Evolutionary conservation across 2,888 invertebrate species (phyloP).

Genomic region (Sesia apiformis): DNA sequence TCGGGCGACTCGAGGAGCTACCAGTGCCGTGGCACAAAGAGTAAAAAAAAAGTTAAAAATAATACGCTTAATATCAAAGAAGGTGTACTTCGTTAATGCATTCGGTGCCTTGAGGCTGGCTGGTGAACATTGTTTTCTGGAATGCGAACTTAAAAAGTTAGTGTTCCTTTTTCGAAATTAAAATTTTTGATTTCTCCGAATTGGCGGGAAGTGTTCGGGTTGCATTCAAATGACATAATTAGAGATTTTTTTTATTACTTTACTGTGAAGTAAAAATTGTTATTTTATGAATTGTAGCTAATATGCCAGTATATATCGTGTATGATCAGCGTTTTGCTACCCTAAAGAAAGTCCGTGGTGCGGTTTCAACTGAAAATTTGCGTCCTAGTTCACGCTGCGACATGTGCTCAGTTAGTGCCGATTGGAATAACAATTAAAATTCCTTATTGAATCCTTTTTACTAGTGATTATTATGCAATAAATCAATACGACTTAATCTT

Average conservation of each 20-base stretch:
- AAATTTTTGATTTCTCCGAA: conserved; percentile 42
- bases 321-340: too few species aligned
- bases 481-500: too few species aligned
- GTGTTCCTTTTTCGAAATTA: conserved; percentile 34
- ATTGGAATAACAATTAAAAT: too few species aligned
- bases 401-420: too few species aligned
- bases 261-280: too few species aligned
- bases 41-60: conserved; percentile 43
- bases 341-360: too few species aligned
- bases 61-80: conserved; percentile 71
- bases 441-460: too few species aligned
- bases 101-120: conserved; percentile 60
- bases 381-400: too few species aligned
- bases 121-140: conserved; percentile 70
- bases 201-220: conserved; percentile 26
- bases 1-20: conserved; percentile 64
- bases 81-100: conserved; percentile 72
- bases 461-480: too few species aligned
- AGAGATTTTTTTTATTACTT: conserved; percentile 7
- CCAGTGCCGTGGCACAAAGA: conserved; percentile 54
- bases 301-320: too few species aligned
- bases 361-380: too few species aligned
- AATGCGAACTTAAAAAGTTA: conserved; percentile 58
- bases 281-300: too few species aligned
- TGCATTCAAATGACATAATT: conserved; percentile 39